Percentiles rank a stretch among this genome's conserved stretches.
phyloP scores from a whole-genome alignment of 92 coral and sea anemone genomes.

The Siderastrea siderea region DNA sequence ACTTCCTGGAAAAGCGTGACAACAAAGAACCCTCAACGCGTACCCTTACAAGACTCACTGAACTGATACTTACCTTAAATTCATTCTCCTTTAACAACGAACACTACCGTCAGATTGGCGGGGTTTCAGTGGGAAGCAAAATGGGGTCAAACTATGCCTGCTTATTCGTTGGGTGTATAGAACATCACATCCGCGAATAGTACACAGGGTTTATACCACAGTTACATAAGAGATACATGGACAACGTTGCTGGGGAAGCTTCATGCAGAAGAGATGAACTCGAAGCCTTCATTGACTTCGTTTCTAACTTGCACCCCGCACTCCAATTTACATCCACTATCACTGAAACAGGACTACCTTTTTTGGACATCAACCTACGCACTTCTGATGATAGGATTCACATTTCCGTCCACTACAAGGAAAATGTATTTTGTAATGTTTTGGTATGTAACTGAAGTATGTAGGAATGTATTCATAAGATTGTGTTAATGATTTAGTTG shows the following conservation, averaged over 20 bases:
- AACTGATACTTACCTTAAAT: too few relatives aligned
- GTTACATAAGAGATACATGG: not conserved
- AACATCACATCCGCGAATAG: not conserved
- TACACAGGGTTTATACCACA: not conserved
- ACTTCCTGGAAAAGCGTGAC: too few relatives aligned
- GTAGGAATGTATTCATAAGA: too few relatives aligned
- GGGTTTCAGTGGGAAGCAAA: not conserved
- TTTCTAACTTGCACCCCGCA: not conserved
- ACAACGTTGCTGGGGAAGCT: not conserved
- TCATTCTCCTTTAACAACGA: too few relatives aligned
- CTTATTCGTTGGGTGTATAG: too few relatives aligned
- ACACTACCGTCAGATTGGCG: too few relatives aligned
- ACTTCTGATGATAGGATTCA: not conserved
- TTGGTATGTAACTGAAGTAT: too few relatives aligned
- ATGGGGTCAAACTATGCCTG: too few relatives aligned
- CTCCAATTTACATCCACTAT: not conserved
- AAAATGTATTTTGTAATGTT: too few relatives aligned
- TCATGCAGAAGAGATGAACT: not conserved
- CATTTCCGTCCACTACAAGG: slow-evolving; percentile 19
- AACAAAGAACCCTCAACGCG: too few relatives aligned
- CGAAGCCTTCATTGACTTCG: not conserved
- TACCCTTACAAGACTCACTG: too few relatives aligned
- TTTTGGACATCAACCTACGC: not conserved
- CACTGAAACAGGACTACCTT: not conserved
- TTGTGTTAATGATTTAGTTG: too few relatives aligned